These are phyloP conservation scores for Neotoxoptera formosana DNA, from an alignment of 1,140 invertebrate genomes.

Conservation along the genomic window DNA sequence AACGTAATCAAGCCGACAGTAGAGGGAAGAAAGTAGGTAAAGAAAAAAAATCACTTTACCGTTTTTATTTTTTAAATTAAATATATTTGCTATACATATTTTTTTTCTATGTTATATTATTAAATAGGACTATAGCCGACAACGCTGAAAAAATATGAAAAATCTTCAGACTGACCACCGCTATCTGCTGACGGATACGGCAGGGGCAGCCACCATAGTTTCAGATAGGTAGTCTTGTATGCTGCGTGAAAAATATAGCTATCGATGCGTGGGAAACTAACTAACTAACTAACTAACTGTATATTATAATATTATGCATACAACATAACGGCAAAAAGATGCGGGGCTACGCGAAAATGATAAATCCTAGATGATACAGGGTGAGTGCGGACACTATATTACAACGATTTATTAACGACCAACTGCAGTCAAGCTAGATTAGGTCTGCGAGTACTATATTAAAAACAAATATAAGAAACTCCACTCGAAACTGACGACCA, in stretches of 20 bases:
- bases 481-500: neutral
- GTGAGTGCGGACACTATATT: neutral
- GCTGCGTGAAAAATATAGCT: neutral
- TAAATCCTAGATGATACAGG: neutral
- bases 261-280: neutral
- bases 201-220: neutral
- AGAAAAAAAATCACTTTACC: neutral
- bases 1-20: neutral
- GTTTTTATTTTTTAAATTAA: neutral
- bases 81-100: neutral
- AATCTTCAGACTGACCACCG: neutral
- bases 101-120: neutral
- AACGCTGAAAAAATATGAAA: neutral
- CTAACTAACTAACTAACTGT: too few species aligned
- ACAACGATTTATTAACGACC: conserved; percentile 35
- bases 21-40: neutral
- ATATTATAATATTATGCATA: too few species aligned
- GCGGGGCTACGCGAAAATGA: neutral
- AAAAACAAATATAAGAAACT: neutral
- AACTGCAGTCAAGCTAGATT: too few species aligned
- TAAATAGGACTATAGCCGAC: neutral
- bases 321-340: neutral
- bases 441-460: too few species aligned
- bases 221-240: neutral
- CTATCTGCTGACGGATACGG: too few species aligned